phyloP scores from a whole-genome alignment of 2,888 invertebrate species.

The Cataglyphis livida region DNA sequence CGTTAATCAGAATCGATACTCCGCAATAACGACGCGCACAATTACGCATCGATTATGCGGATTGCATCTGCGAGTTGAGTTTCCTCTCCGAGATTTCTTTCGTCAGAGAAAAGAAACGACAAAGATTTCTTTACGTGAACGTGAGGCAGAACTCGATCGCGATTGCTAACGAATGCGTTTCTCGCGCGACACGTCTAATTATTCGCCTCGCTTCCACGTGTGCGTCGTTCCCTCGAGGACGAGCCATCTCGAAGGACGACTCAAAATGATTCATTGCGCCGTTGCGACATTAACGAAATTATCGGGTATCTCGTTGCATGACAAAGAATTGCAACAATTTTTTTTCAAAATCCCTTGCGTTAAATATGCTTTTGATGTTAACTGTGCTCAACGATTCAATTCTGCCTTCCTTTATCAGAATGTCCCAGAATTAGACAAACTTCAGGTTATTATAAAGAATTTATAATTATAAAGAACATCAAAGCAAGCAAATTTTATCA shows the following conservation, averaged over 20 bases:
- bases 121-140: slow-evolving; percentile 12
- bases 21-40: not conserved
- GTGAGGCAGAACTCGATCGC: slow-evolving; percentile 19
- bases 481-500: no score
- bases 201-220: slow-evolving; percentile 25
- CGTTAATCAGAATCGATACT: slow-evolving; percentile 37
- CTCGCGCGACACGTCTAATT: slow-evolving; percentile 50
- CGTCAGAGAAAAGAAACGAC: not conserved
- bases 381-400: not conserved
- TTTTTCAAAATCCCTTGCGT: not conserved
- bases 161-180: slow-evolving; percentile 35
- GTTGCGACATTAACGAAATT: slow-evolving; percentile 24
- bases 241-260: slow-evolving; percentile 30
- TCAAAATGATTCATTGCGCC: slow-evolving; percentile 25
- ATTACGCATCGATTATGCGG: not conserved
- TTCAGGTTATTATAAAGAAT: no score
- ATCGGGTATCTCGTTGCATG: not conserved
- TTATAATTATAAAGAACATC: no score
- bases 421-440: no score
- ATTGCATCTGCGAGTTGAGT: not conserved
- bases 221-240: slow-evolving; percentile 28
- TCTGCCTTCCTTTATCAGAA: not conserved
- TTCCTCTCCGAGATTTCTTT: not conserved
- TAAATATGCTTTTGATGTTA: not conserved
- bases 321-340: not conserved